Evolutionary conservation across 2,797 vertebrate genomes (phyloP).

Genomic region (Borostomias antarcticus): DNA sequence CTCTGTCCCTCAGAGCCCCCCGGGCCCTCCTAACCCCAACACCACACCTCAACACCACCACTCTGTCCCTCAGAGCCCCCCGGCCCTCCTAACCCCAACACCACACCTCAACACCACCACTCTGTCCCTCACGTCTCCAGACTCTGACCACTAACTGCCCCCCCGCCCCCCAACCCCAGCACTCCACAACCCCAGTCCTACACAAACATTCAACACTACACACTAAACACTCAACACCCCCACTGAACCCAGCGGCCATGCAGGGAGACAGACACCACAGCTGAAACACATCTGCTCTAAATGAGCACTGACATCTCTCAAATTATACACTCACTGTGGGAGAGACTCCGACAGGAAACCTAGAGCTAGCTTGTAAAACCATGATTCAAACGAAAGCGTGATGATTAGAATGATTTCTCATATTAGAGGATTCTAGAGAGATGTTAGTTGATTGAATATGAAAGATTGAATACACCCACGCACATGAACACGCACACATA

Average conservation of each 20-base stretch:
- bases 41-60: slow-evolving; percentile 14
- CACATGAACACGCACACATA: slow-evolving; percentile 11
- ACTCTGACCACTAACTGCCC: slow-evolving; percentile 52
- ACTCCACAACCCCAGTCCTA: slow-evolving; percentile 35
- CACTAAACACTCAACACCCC: slow-evolving; percentile 48
- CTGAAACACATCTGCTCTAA: slow-evolving; percentile 75
- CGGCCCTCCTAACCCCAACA: slow-evolving; percentile 37
- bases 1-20: neutral
- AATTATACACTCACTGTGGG: slow-evolving; percentile 69
- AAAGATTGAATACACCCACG: neutral
- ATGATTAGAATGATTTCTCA: neutral
- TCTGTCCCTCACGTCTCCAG: slow-evolving; percentile 52
- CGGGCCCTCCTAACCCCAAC: too few species aligned
- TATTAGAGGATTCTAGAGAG: neutral
- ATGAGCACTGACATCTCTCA: slow-evolving; percentile 71
- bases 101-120: slow-evolving; percentile 35
- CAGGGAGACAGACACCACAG: slow-evolving; percentile 66
- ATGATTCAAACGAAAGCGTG: slow-evolving; percentile 58
- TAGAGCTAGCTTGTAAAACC: slow-evolving; percentile 58
- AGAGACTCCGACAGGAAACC: slow-evolving; percentile 65
- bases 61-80: slow-evolving; percentile 22
- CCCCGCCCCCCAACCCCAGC: slow-evolving; percentile 56
- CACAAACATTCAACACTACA: slow-evolving; percentile 55
- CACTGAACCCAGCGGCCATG: slow-evolving; percentile 51
- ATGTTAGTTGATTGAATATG: too few species aligned